phyloP scores from a whole-genome alignment of 2,113 vertebrate species.

The Marmota monax region DNA sequence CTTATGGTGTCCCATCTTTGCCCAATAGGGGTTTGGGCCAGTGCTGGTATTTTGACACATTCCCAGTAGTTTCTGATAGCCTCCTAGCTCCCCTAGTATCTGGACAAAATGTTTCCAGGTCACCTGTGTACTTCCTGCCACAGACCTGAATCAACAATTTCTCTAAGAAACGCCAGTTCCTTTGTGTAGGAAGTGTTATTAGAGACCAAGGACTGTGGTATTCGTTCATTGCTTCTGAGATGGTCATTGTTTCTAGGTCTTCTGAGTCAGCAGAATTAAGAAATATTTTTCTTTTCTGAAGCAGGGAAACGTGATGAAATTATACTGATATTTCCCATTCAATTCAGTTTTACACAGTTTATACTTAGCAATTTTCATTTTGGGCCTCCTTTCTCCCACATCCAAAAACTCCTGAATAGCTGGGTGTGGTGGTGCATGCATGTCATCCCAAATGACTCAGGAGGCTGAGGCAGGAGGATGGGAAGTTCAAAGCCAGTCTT shows the following conservation, averaged over 20 bases:
- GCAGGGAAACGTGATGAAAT: background rate
- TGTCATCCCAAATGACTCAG: too few relatives aligned
- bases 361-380: background rate
- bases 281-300: constrained; percentile 26
- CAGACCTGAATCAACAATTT: background rate
- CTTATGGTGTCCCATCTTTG: background rate
- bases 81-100: background rate
- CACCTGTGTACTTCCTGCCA: background rate
- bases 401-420: background rate
- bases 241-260: background rate
- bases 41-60: background rate
- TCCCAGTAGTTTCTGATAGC: background rate
- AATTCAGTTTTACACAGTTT: constrained; percentile 53
- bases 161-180: background rate
- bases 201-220: background rate
- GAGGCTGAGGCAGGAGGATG: too few relatives aligned
- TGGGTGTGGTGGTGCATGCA: too few relatives aligned
- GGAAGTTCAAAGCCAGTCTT: too few relatives aligned
- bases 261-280: background rate
- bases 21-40: background rate
- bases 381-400: background rate
- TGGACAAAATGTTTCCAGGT: background rate
- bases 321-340: background rate
- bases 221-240: background rate
- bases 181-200: constrained; percentile 26